Base-by-base conservation (phyloP, 2,888 invertebrate genomes). In the Netelia inedita region DNA sequence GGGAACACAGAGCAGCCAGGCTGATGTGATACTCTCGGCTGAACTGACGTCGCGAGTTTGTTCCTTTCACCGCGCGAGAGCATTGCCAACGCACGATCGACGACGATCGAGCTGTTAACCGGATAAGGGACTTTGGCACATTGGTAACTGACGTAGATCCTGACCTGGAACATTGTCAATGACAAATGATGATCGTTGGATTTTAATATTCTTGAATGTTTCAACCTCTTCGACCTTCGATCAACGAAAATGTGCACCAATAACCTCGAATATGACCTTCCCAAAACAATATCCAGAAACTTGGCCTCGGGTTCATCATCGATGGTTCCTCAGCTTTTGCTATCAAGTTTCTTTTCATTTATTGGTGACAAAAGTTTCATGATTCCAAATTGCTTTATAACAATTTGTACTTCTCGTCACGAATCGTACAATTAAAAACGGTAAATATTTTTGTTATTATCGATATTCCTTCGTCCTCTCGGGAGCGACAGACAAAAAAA, bases 1-100 rank as follows among this genome's bases (percentile, higher is more conserved):
- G 85, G 86, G 81, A 85, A 74, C 86, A 82, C 43, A 11, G 16
- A 28, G 35, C 53, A 50, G 43, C 14, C 55, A 8, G 14, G 63
- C 50, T 71, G 59, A 61, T 35, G 69, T 79, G 69, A 63, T 53
- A 57, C 61, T 65, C 43, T 41, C 69, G 21, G 9, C 8, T 66
- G 21, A 46, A 59, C 63, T 69, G 74, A 68, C 73, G 41, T 28
- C 19, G 19, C 43, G 66, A 79, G 46, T 79, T 41, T 41, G 19
- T 66, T 43, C 66, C 21, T 21, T 43, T 57, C 50, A 72, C 59
- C 53, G 71, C 23, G 69, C 23, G 19, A 23, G 65, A 21, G 35
- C 41, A 71, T 63, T 35, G 59, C 66, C 21, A 69, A 66, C 53
- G 41, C 41, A 65, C 63, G 59, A 57, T 71, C 59, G 16, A 73